Evolutionary conservation across 2,797 vertebrate genomes (phyloP), one percentile per base, ranked within the genome.

Genomic region (Pteropus rufus): DNA sequence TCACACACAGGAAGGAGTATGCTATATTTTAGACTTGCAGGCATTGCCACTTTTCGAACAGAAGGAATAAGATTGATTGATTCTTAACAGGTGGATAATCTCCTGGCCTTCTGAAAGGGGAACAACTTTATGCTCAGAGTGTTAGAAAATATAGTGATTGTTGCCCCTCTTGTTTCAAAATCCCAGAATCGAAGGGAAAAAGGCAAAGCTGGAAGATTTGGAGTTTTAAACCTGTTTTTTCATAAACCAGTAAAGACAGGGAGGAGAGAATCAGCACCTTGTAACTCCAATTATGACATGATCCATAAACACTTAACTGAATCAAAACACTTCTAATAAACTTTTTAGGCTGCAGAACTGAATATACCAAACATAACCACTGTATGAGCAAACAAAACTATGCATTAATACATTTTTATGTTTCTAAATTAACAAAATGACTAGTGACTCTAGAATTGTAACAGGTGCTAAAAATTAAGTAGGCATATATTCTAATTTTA

Each of bases 221-320:
- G 23, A 86, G 46, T 67, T 92, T 73, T 54, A 76, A 93, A 41
- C 2, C 29, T 49, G 3, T 39, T 90, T 84, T 14, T n/a, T 93
- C 86, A 80, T 44, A 90, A 83, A 67, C 5, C 62, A 90, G 44
- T n/a, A 75, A 70, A 97, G 64, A 77, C 54, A 87, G 56, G 69
- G 18, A 84, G 44, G 52, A 64, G 46, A 94, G 19, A 72, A 19
- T 84, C 29, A 46, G 29, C 16, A 79, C n/a, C 24, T 36, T 23
- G 31, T 52, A 65, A 8, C 39, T 82, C 60, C 39, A 52, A 79
- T 29, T 60, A 29, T 58, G 44, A 62, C 76, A 85, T 8, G 46
- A 60, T 87, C 46, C 58, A 34, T 19, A 92, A 84, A 93, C 60
- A 81, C 31, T 49, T 46, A 72, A 44, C 10, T 67, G 26, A 58